Evolutionary conservation across 2,797 vertebrate genomes (phyloP).

Genomic region (Zenarchopterus dispar): DNA sequence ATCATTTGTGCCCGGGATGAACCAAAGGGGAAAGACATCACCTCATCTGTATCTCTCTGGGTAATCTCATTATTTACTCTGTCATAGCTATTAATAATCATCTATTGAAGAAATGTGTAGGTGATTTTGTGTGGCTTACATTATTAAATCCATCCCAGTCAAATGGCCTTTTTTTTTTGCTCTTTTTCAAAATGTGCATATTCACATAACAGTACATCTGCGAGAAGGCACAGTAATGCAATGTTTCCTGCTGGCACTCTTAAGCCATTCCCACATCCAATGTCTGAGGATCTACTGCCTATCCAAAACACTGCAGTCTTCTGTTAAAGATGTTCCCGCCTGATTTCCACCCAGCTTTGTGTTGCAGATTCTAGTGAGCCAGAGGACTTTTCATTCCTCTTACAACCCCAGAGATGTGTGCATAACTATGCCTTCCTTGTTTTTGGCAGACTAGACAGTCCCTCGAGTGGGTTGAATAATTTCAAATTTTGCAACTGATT

Average conservation of each 20-base stretch:
- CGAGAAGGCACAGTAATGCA: too few relatives aligned
- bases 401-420: too few relatives aligned
- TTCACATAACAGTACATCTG: too few relatives aligned
- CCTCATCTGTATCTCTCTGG: slow-evolving; percentile 52
- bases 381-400: background rate
- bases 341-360: background rate
- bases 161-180: too few relatives aligned
- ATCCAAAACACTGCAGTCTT: background rate
- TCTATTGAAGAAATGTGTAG: background rate
- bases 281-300: too few relatives aligned
- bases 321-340: background rate
- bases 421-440: too few relatives aligned
- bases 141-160: too few relatives aligned
- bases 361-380: background rate
- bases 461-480: background rate
- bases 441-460: too few relatives aligned
- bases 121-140: background rate
- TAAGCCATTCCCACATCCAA: too few relatives aligned
- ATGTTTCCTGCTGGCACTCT: too few relatives aligned
- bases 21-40: slow-evolving; percentile 32
- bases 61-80: slow-evolving; percentile 41
- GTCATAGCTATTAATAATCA: slow-evolving; percentile 9
- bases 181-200: too few relatives aligned
- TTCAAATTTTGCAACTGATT: background rate
- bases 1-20: slow-evolving; percentile 26